Evolutionary conservation across 2,888 invertebrate species (phyloP), one percentile per base, ranked within the genome.

Genomic region (Helicoverpa assulta): DNA sequence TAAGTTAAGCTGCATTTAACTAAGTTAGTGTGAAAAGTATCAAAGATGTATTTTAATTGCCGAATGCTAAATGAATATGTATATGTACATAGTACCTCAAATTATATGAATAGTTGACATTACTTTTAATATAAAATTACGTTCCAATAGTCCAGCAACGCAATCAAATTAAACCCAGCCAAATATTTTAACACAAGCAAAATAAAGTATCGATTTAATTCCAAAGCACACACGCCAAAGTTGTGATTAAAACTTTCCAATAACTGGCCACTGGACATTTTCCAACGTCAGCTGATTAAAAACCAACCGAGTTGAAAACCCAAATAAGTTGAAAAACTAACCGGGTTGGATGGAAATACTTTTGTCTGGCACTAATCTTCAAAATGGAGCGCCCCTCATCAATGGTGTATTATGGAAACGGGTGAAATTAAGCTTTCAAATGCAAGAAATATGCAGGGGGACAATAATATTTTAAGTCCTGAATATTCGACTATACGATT

Each of bases 281-380:
- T 90, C 90, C 90, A 91, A 88, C 86, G 76, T 75, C 67, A 80
- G 76, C 89, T 92, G 92, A 92, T 92, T 92, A 92, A 92, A 92
- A 92, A 88, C 87, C 81, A 80, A 84, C 83, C 79, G 80, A 80
- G 84, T 75, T 74, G 65, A 77, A 83, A 78, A 81, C 73, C 74
- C 66, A 70, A 77, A 80, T 74, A 73, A 67, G 70, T 74, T 73
- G 65, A 61, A 81, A 81, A 83, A 72, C 56, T 56, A 68, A 72
- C 40, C 58, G 66, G 40, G 69, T 68, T 62, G 67, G 58, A 73
- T 67, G 70, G 57, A 55, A 37, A 51, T 77, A 84, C 69, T 76
- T 83, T 76, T 83, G 78, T 83, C 67, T 72, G 69, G 61, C 56
- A 63, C 61, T 81, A 70, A 73, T 83, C 74, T 78, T 70, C 37